Percentiles rank a stretch among this genome's conserved stretches.
phyloP scores from a whole-genome alignment of 2,888 invertebrate genomes.

The Sphaeridia pumilis region DNA sequence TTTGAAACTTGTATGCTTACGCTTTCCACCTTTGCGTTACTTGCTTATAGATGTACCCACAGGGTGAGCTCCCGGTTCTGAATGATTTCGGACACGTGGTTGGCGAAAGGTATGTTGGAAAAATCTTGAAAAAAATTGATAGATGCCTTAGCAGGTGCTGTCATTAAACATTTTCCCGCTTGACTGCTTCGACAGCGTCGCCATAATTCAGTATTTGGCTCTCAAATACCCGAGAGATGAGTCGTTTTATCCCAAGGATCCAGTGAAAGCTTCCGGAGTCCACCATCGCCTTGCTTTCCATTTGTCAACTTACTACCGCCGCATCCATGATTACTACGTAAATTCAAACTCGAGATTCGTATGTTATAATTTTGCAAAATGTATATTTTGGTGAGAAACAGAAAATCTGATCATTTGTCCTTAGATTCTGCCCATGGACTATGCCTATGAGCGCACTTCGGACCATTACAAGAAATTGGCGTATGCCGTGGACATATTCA shows the following conservation, averaged over 20 bases:
- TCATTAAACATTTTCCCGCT: not conserved
- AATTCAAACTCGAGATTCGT: slow-evolving; percentile 37
- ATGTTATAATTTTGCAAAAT: not conserved
- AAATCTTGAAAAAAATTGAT: not conserved
- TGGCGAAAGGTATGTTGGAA: slow-evolving; percentile 52
- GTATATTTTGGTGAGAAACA: not conserved
- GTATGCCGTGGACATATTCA: slow-evolving; percentile 53
- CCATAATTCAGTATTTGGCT: slow-evolving; percentile 57
- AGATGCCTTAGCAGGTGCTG: not conserved
- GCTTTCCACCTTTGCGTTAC: not conserved
- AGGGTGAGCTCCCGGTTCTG: slow-evolving; percentile 51
- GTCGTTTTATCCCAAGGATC: slow-evolving; percentile 53
- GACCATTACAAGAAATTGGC: slow-evolving; percentile 55
- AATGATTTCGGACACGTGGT: slow-evolving; percentile 66
- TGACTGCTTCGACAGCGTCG: slow-evolving; percentile 43
- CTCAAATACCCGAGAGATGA: slow-evolving; percentile 58
- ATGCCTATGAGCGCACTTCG: slow-evolving; percentile 57
- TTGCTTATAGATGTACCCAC: slow-evolving; percentile 35
- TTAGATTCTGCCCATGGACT: slow-evolving; percentile 41
- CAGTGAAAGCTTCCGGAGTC: slow-evolving; percentile 56
- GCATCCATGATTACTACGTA: slow-evolving; percentile 55
- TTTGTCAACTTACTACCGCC: slow-evolving; percentile 61
- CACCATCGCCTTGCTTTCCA: slow-evolving; percentile 70
- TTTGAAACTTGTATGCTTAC: not conserved
- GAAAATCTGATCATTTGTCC: too few species aligned